Percentiles rank a stretch among this genome's conserved stretches.
Conservation (phyloP, 2,888 invertebrate genomes). For the Hyalella azteca region DNA sequence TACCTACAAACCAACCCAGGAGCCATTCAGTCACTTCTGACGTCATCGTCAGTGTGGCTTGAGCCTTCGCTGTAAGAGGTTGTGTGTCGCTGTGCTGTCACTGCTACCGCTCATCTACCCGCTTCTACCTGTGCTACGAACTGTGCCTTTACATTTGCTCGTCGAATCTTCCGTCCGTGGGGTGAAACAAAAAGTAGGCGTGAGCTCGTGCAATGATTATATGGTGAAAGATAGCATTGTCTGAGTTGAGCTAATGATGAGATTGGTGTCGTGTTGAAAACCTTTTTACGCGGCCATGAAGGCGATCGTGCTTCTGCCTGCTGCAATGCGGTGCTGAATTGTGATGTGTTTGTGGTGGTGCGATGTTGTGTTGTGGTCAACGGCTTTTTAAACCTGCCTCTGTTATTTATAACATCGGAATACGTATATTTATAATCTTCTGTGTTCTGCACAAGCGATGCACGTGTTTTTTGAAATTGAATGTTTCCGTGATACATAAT, state of each 20-base stretch:
- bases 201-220: neutral
- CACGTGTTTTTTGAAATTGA: too few species aligned
- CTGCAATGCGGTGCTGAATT: neutral
- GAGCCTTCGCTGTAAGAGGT: conserved; percentile 24
- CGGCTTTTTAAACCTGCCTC: too few species aligned
- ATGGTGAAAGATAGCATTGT: neutral
- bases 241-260: neutral
- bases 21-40: too few species aligned
- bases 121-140: neutral
- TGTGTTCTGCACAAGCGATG: too few species aligned
- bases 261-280: too few species aligned
- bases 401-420: too few species aligned
- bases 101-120: neutral
- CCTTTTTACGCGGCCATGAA: neutral
- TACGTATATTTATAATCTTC: too few species aligned
- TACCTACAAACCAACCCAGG: too few species aligned
- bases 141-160: neutral
- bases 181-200: neutral
- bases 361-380: neutral
- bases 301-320: neutral
- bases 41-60: conserved; percentile 27
- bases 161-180: neutral
- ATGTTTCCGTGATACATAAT: too few species aligned
- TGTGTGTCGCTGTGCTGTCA: neutral
- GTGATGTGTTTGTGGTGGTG: neutral